Evolutionary conservation across 2,113 vertebrate genomes (phyloP).

Genomic region (Macrotus californicus): DNA sequence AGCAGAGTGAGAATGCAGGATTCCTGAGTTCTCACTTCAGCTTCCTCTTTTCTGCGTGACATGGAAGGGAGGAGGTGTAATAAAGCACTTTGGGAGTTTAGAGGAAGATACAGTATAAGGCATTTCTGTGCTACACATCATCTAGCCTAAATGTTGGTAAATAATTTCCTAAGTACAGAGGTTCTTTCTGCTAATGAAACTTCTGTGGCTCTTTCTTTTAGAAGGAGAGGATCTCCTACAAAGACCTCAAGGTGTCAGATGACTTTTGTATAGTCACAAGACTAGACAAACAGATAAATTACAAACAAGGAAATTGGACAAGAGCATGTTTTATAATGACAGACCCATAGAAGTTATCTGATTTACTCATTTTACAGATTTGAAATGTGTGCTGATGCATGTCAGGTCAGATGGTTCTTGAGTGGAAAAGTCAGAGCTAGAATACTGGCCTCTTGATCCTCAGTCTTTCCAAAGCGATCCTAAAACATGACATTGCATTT

Average conservation of each 20-base stretch:
- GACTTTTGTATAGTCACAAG: background rate
- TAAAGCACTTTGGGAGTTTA: background rate
- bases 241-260: background rate
- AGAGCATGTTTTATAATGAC: background rate
- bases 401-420: background rate
- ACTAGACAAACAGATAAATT: background rate
- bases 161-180: background rate
- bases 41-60: background rate
- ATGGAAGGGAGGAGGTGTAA: background rate
- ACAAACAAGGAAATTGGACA: background rate
- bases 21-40: background rate
- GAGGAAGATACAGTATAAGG: accelerated
- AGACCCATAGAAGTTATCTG: background rate
- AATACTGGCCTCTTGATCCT: background rate
- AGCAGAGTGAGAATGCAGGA: background rate
- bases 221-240: background rate
- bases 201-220: background rate
- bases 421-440: background rate
- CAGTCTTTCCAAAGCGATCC: background rate
- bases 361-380: background rate
- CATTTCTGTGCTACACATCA: background rate
- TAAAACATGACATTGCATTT: background rate
- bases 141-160: background rate
- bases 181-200: background rate
- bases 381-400: background rate